phyloP scores from a whole-genome alignment of 1,140 invertebrate species.

The Papilio machaon region DNA sequence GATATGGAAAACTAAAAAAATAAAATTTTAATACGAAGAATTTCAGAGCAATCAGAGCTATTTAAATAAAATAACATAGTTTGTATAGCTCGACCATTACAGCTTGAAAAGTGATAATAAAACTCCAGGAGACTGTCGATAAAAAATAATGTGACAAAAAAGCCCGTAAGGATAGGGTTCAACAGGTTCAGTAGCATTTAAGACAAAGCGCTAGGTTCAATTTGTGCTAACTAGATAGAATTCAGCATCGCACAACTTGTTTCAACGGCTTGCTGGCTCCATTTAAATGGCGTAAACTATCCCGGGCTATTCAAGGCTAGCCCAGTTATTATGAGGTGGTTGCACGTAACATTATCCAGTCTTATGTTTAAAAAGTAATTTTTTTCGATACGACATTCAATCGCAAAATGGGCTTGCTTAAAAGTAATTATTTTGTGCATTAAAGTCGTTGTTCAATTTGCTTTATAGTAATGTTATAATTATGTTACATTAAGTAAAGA shows the following conservation, averaged over 20 bases:
- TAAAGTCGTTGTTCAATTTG: neutral
- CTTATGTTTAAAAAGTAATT: neutral
- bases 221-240: conserved; percentile 13
- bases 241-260: neutral
- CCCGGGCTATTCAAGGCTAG: conserved; percentile 5
- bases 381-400: neutral
- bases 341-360: conserved; percentile 13
- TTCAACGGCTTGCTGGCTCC: conserved; percentile 2
- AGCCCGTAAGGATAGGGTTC: neutral
- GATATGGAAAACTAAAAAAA: too few relatives aligned
- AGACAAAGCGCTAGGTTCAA: neutral
- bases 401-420: neutral
- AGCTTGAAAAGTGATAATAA: neutral
- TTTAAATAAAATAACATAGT: neutral
- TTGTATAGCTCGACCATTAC: neutral
- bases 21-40: neutral
- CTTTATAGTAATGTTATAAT: neutral
- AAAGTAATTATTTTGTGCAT: neutral
- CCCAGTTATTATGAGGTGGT: conserved; percentile 4
- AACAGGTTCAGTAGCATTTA: conserved; percentile 3
- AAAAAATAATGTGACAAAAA: neutral
- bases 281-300: conserved; percentile 18
- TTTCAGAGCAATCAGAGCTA: neutral
- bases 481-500: too few relatives aligned
- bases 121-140: neutral